These are phyloP conservation scores for Eciton burchellii DNA, from an alignment of 1,140 invertebrate species.

Conservation along the genomic window DNA sequence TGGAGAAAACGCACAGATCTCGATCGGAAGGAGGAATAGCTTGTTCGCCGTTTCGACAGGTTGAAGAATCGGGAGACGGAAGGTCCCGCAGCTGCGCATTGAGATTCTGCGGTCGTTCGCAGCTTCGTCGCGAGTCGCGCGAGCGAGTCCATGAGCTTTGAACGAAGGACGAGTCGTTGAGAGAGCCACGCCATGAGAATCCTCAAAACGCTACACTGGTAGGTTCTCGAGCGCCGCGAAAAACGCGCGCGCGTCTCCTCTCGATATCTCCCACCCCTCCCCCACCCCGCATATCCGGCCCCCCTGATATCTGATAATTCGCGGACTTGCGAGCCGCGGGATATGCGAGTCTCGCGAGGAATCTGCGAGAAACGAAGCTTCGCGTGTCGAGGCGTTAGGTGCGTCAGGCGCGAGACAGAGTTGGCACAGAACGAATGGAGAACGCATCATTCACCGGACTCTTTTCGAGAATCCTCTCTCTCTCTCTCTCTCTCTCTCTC, in stretches of 20 bases:
- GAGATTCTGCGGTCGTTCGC: conserved; percentile 76
- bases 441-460: not conserved
- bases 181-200: conserved; percentile 84
- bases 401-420: not conserved
- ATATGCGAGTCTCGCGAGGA: not conserved
- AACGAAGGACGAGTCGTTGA: conserved; percentile 73
- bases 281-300: not conserved
- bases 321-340: not conserved
- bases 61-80: conserved; percentile 43
- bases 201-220: conserved; percentile 85
- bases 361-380: not conserved
- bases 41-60: too few species aligned
- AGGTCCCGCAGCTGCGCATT: conserved; percentile 60
- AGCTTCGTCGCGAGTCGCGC: conserved; percentile 71
- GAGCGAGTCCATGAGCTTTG: conserved; percentile 73
- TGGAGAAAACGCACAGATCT: too few species aligned
- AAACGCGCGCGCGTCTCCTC: not conserved
- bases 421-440: not conserved
- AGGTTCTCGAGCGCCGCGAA: conserved; percentile 69
- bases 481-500: not conserved
- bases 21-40: too few species aligned
- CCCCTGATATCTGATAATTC: not conserved
- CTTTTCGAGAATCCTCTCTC: not conserved
- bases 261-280: too few species aligned
- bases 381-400: not conserved